Evolutionary conservation across 2,113 vertebrate genomes (phyloP).

Genomic region (Craseonycteris thonglongyai): DNA sequence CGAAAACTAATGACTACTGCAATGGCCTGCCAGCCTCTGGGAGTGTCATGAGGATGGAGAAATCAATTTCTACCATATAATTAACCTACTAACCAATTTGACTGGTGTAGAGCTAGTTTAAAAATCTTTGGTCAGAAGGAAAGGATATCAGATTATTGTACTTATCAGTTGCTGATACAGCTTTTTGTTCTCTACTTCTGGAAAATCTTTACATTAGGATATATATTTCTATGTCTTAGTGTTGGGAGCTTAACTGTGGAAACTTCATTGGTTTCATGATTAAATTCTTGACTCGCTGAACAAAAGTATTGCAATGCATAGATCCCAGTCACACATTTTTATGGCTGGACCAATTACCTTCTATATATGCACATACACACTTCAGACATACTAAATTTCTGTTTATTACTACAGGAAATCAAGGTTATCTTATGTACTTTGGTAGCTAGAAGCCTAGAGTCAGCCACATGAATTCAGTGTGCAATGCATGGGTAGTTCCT

Average conservation of each 20-base stretch:
- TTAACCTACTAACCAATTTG: not conserved
- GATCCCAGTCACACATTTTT: not conserved
- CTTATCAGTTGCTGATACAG: not conserved
- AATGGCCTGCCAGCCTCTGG: constrained; percentile 61
- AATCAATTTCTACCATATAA: constrained; percentile 30
- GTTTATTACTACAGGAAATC: not conserved
- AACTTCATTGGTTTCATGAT: not conserved
- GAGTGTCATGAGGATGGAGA: constrained; percentile 33
- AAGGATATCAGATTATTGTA: not conserved
- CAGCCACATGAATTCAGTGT: not conserved
- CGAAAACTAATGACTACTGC: constrained; percentile 80
- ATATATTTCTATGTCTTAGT: constrained; percentile 13
- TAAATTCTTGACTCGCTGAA: constrained; percentile 38
- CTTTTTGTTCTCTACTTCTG: constrained; percentile 23
- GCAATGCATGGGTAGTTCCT: not conserved
- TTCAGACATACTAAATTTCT: not conserved
- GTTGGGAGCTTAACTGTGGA: not conserved
- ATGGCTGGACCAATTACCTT: not conserved
- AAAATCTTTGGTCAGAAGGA: not conserved
- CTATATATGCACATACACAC: not conserved
- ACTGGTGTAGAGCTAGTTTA: not conserved
- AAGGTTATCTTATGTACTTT: not conserved
- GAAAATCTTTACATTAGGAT: not conserved
- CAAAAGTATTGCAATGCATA: not conserved
- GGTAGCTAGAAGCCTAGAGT: not conserved